phyloP scores from a whole-genome alignment of 2,113 vertebrate species.

The Sorex araneus region DNA sequence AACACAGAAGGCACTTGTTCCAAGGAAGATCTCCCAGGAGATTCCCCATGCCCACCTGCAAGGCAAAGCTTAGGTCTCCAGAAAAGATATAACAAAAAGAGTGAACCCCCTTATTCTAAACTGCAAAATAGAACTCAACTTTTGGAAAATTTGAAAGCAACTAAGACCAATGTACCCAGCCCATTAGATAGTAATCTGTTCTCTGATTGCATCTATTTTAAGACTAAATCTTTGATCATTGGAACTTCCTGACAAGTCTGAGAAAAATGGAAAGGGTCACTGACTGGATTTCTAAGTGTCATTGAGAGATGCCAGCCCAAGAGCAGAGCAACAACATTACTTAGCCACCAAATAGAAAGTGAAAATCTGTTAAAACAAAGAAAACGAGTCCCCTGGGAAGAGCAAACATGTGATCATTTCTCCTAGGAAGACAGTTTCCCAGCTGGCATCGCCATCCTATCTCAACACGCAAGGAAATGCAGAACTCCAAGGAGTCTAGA shows the following conservation, averaged over 20 bases:
- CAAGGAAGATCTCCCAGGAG: too few species aligned
- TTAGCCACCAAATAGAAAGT: slow-evolving; percentile 27
- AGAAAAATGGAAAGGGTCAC: neutral
- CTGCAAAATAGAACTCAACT: neutral
- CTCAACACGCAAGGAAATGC: neutral
- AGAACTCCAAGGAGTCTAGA: neutral
- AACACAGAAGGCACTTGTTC: too few species aligned
- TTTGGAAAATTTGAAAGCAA: neutral
- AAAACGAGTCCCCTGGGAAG: slow-evolving; percentile 2
- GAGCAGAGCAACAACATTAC: neutral
- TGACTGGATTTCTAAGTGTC: neutral
- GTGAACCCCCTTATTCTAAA: neutral
- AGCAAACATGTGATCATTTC: neutral
- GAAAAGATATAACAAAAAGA: neutral
- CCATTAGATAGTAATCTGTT: neutral
- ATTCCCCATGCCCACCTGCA: too few species aligned
- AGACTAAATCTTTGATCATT: neutral
- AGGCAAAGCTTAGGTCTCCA: too few species aligned
- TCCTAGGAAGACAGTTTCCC: neutral
- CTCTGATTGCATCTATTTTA: slow-evolving; percentile 22
- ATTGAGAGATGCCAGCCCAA: neutral
- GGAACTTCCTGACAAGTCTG: neutral
- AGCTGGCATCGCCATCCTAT: neutral
- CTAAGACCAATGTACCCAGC: neutral
- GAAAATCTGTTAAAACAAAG: neutral